Percentiles rank a stretch among this genome's conserved stretches.
phyloP scores from a whole-genome alignment of 2,888 invertebrate species.

The Drosophila kanekoi region DNA sequence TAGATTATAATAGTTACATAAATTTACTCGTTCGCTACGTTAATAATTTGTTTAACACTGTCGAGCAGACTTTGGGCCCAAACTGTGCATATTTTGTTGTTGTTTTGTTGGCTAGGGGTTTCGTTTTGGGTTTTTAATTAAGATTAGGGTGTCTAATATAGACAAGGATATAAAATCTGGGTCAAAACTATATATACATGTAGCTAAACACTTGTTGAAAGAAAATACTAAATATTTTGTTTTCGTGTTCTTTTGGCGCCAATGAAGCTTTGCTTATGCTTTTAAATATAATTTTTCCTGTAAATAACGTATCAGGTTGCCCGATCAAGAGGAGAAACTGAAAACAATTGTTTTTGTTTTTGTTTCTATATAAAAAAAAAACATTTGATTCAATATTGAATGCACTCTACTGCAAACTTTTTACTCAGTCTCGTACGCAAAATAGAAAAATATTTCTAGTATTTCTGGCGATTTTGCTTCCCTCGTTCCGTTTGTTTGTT shows the following conservation, averaged over 20 bases:
- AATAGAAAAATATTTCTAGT: conserved; percentile 65
- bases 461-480: conserved; percentile 65
- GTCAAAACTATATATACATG: conserved; percentile 63
- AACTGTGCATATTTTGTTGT: conserved; percentile 45
- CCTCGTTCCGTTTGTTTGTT: conserved; percentile 45
- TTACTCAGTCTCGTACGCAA: conserved; percentile 74
- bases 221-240: conserved; percentile 43
- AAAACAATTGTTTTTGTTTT: conserved; percentile 35
- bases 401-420: conserved; percentile 56
- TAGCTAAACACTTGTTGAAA: conserved; percentile 53
- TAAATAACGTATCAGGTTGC: conserved; percentile 47
- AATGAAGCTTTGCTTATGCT: conserved; percentile 52
- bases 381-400: conserved; percentile 43
- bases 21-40: conserved; percentile 15
- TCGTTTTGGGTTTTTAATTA: conserved; percentile 47
- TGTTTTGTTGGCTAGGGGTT: conserved; percentile 21
- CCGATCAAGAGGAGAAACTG: conserved; percentile 43
- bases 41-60: conserved; percentile 5
- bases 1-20: conserved; percentile 6
- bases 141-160: conserved; percentile 76
- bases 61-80: conserved; percentile 33
- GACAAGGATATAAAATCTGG: conserved; percentile 71
- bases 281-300: conserved; percentile 59
- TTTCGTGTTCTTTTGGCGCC: conserved; percentile 35
- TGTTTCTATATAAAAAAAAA: conserved; percentile 21